These are phyloP conservation scores for Isichthys henryi DNA, from an alignment of 2,113 vertebrate species.

Conservation along the genomic window DNA sequence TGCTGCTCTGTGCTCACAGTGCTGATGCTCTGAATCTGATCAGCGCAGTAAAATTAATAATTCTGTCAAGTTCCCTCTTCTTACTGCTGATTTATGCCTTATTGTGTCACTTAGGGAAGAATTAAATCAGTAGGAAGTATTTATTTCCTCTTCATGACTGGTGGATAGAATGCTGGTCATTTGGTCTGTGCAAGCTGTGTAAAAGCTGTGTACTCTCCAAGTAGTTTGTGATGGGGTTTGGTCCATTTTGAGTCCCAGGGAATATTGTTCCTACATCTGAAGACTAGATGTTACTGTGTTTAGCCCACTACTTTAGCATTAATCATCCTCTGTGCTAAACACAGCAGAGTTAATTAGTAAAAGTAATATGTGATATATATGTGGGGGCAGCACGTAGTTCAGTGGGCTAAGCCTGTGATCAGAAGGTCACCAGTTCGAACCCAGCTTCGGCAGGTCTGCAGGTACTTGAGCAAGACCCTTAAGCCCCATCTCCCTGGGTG, in stretches of 20 bases:
- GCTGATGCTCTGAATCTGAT: not conserved
- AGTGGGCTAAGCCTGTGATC: too few species aligned
- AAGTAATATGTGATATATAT: not conserved
- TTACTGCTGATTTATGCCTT: not conserved
- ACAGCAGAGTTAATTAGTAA: not conserved
- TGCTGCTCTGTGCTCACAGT: not conserved
- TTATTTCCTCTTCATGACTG: not conserved
- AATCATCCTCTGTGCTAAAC: not conserved
- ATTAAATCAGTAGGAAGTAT: not conserved
- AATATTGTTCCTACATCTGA: not conserved
- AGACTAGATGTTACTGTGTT: not conserved
- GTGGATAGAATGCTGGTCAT: not conserved
- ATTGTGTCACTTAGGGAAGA: not conserved
- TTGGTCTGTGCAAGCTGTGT: not conserved
- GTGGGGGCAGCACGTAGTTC: too few species aligned
- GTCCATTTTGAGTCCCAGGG: not conserved
- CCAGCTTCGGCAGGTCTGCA: too few species aligned
- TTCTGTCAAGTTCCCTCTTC: not conserved
- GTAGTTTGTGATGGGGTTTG: not conserved
- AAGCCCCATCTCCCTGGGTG: too few species aligned
- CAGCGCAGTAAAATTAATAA: not conserved
- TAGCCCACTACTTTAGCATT: not conserved
- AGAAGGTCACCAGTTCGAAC: too few species aligned
- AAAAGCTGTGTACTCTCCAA: not conserved
- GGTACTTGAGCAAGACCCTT: too few species aligned